These are phyloP conservation scores for Microctenopoma lineatum DNA, from an alignment of 2,797 vertebrate species.

Conservation along the genomic window DNA sequence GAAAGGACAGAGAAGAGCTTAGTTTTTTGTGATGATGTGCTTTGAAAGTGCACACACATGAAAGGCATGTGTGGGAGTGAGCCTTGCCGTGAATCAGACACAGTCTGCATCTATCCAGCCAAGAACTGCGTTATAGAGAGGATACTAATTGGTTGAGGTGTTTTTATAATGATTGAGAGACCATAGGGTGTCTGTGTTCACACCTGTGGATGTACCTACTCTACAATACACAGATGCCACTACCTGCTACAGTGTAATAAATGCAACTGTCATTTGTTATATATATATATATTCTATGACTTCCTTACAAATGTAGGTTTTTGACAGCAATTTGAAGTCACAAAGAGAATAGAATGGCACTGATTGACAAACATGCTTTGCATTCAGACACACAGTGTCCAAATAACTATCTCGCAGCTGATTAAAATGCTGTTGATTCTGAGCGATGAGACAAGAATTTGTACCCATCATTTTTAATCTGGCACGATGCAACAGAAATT, in stretches of 20 bases:
- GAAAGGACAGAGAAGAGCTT: conserved; percentile 7
- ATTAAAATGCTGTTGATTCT: conserved; percentile 37
- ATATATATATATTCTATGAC: too few relatives aligned
- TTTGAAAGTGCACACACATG: conserved; percentile 35
- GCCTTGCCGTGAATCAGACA: conserved; percentile 48
- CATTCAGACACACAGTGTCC: conserved; percentile 3
- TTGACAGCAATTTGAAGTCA: neutral
- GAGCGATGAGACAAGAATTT: conserved; percentile 25
- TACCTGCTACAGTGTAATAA: neutral
- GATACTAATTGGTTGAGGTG: conserved; percentile 26
- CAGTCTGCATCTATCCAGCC: conserved; percentile 17
- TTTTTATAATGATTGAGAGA: conserved; percentile 31
- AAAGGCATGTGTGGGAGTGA: conserved; percentile 45
- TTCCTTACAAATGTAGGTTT: neutral
- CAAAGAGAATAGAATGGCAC: conserved; percentile 6
- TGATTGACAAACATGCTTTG: conserved; percentile 8
- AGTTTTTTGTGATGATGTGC: conserved; percentile 20
- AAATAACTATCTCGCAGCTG: conserved; percentile 43
- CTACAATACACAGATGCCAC: neutral
- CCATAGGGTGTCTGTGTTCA: neutral
- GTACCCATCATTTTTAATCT: conserved; percentile 27
- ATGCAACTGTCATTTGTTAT: neutral
- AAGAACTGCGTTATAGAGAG: conserved; percentile 13
- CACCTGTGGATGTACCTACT: neutral
- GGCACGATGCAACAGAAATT: conserved; percentile 15